phyloP scores from a whole-genome alignment of 2,797 vertebrate species.

The Acrocephalus scirpaceus region DNA sequence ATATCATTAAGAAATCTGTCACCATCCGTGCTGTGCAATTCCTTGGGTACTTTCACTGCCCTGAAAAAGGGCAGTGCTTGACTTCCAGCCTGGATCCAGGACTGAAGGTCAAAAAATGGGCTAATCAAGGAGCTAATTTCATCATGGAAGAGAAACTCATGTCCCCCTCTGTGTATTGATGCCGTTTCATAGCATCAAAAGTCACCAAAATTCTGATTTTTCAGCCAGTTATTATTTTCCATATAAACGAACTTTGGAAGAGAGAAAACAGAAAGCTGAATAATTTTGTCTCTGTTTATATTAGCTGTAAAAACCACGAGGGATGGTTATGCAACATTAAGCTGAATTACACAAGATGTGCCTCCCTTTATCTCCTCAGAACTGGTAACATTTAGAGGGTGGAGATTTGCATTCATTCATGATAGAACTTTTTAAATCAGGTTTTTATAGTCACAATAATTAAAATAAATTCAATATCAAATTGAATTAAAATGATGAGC shows the following conservation, averaged over 20 bases:
- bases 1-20: not conserved
- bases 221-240: not conserved
- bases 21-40: accelerated
- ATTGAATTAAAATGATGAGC: not conserved
- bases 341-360: not conserved
- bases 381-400: not conserved
- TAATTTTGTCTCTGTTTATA: not conserved
- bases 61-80: accelerated
- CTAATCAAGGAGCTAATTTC: not conserved
- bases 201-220: not conserved
- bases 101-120: not conserved
- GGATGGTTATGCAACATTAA: not conserved
- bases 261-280: not conserved
- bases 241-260: not conserved
- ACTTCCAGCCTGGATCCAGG: too few species aligned
- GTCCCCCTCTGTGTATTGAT: not conserved
- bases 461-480: not conserved
- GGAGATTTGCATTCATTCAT: not conserved
- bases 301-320: not conserved
- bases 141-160: not conserved
- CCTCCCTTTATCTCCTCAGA: not conserved
- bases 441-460: not conserved
- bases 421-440: not conserved
- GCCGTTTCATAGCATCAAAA: not conserved
- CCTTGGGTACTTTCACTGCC: not conserved